Base-by-base conservation (phyloP, 2,888 invertebrate genomes). In the Toxonevra muliebris region DNA sequence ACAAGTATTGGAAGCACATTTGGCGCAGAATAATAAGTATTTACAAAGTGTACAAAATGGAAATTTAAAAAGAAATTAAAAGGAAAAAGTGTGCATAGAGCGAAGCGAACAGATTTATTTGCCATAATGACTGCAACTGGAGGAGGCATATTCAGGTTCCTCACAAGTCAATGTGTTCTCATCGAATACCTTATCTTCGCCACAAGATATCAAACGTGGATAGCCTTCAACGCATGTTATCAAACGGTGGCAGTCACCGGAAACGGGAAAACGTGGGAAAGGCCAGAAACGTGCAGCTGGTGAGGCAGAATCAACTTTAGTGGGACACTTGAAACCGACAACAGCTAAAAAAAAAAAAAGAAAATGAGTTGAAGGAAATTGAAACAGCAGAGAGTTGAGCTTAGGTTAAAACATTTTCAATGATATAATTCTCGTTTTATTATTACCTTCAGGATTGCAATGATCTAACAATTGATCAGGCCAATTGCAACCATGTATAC, bases 171-270 rank as follows among this genome's bases (percentile, higher is more conserved):
- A 87, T 77, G 90, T 90, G 73, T 90, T 88, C 79, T 94, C 93
- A 77, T 96, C 95, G 79, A 96, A 93, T 61, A 94, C 91, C 84
- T 94, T 93, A 79, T 91, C 94, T 76, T 95, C 94, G 7, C 92
- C 96, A 80, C 96, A 96, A 68, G 92, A 89, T 79, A 95, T 93
- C 73, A 96, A 89, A 70, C 96, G 90, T 4, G 96, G 96, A 83
- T 92, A 90, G 40, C 95, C 94, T 77, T 95, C 93, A 53, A 96
- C 96, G 83, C 96, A 96, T 70, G 95, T 95, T 84, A 96, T 94
- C 73, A 96, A 88, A 69, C 92, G 90, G 81, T 92, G 92, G 82
- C 94, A 94, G 85, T 95, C 95, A 15, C 94, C 93, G 55, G 93
- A 92, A 12, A 95, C 93, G 3, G 95, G 89, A 87, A 95, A 96